phyloP scores from a whole-genome alignment of 2,797 vertebrate species.

The Pterois miles region DNA sequence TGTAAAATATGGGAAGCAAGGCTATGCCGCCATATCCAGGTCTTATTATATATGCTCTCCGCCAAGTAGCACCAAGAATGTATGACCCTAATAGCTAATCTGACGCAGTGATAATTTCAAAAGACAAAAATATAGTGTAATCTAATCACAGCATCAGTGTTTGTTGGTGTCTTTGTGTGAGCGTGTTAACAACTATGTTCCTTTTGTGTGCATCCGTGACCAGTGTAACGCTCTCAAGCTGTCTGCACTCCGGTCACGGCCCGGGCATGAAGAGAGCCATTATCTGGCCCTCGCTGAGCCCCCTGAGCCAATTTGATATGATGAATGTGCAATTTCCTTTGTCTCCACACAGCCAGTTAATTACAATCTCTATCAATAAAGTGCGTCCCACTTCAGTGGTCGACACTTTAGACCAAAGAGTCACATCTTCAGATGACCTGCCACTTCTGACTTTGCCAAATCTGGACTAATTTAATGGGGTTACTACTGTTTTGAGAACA shows the following conservation, averaged over 20 bases:
- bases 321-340: constrained; percentile 84
- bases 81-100: constrained; percentile 12
- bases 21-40: not conserved
- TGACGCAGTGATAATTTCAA: constrained; percentile 1
- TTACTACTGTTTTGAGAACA: constrained; percentile 54
- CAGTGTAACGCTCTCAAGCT: constrained; percentile 38
- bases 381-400: constrained; percentile 63
- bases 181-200: constrained; percentile 12
- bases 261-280: constrained; percentile 71
- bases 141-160: constrained; percentile 5
- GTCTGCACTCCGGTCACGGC: constrained; percentile 69
- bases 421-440: constrained; percentile 61
- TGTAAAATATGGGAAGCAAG: not conserved
- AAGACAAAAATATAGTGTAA: not conserved
- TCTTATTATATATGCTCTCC: not conserved
- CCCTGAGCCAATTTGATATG: constrained; percentile 78
- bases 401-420: constrained; percentile 64
- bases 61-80: not conserved
- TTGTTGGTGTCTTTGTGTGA: constrained; percentile 6
- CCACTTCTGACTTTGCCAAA: constrained; percentile 64
- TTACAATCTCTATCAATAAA: constrained; percentile 82
- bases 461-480: constrained; percentile 54
- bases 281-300: constrained; percentile 69
- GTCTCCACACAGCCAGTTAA: constrained; percentile 77
- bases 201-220: not conserved